Evolutionary conservation across 2,113 vertebrate genomes (phyloP).

Genomic region (Cariama cristata): DNA sequence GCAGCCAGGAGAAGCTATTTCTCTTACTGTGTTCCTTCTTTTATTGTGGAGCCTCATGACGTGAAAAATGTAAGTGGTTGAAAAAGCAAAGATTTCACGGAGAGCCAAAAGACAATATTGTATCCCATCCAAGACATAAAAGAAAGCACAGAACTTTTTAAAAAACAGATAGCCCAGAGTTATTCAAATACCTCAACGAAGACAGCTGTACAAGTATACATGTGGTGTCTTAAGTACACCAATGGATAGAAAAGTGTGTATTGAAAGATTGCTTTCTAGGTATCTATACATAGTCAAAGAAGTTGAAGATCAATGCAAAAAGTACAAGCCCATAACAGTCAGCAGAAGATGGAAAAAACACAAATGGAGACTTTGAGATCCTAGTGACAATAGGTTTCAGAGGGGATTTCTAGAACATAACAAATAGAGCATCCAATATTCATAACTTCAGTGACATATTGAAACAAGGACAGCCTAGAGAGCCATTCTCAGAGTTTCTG

Average conservation of each 20-base stretch:
- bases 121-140: not conserved
- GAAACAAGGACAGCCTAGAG: not conserved
- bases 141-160: not conserved
- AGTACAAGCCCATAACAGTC: fast-evolving
- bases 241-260: not conserved
- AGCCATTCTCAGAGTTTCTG: not conserved
- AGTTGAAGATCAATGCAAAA: not conserved
- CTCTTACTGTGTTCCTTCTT: not conserved
- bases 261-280: not conserved
- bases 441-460: not conserved
- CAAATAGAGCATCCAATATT: not conserved
- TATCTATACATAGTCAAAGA: not conserved
- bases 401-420: not conserved
- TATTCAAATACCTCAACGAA: not conserved
- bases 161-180: not conserved
- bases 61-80: not conserved
- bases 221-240: fast-evolving
- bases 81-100: not conserved
- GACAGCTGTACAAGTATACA: not conserved
- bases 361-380: not conserved
- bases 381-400: not conserved
- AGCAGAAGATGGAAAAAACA: not conserved
- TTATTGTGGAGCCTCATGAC: not conserved
- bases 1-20: not conserved
- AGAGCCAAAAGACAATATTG: not conserved